Conservation (phyloP, 2,113 vertebrate genomes). For the Elachura formosa region DNA sequence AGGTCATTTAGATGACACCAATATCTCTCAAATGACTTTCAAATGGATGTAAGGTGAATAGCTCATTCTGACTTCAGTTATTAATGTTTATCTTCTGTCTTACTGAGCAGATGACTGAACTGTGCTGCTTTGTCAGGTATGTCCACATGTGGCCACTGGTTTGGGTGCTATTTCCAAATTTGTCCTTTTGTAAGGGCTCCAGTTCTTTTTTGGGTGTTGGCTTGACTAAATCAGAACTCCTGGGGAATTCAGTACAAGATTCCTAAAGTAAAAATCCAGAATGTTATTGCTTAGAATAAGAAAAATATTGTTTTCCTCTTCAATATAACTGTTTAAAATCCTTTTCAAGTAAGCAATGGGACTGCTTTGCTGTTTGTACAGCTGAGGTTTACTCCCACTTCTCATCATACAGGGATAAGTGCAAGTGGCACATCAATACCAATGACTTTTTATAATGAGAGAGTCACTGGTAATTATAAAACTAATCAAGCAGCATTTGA, state of each 20-base stretch:
- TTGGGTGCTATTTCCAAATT: neutral
- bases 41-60: neutral
- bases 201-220: neutral
- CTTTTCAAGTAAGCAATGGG: neutral
- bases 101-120: neutral
- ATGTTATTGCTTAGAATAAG: neutral
- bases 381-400: neutral
- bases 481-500: conserved; percentile 46
- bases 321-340: neutral
- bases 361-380: neutral
- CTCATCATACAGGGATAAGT: neutral
- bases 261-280: neutral
- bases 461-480: conserved; percentile 54
- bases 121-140: neutral
- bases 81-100: neutral
- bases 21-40: neutral
- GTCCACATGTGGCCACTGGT: rapidly evolving
- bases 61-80: neutral
- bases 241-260: neutral
- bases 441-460: conserved; percentile 41
- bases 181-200: neutral
- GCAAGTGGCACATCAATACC: conserved; percentile 39
- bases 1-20: neutral
- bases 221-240: neutral
- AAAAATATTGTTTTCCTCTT: neutral